Evolutionary conservation across 2,113 vertebrate genomes (phyloP).

Genomic region (Pristiophorus japonicus): DNA sequence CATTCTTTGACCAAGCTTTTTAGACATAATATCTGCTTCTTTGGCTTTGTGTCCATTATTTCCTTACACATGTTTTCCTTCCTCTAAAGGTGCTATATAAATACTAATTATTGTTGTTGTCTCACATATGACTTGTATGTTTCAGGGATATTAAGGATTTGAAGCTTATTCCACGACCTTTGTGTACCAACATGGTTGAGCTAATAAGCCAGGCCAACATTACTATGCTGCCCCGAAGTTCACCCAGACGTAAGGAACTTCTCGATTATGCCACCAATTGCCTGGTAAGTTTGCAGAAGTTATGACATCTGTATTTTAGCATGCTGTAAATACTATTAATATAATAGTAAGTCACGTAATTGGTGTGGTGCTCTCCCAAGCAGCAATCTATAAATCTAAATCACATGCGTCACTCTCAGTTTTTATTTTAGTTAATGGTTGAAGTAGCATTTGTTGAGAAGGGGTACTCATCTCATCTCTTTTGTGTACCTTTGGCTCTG

Average conservation of each 20-base stretch:
- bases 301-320: not conserved
- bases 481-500: not conserved
- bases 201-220: not conserved
- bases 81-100: not conserved
- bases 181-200: conserved; percentile 1
- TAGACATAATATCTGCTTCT: not conserved
- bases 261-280: not conserved
- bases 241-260: not conserved
- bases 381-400: not conserved
- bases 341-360: not conserved
- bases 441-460: not conserved
- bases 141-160: not conserved
- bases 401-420: not conserved
- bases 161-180: not conserved
- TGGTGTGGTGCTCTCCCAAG: not conserved
- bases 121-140: not conserved
- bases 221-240: not conserved
- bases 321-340: not conserved
- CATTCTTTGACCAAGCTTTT: not conserved
- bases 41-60: not conserved
- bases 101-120: not conserved
- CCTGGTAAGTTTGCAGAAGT: not conserved
- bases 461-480: not conserved
- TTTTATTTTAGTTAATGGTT: not conserved
- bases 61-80: not conserved